phyloP scores from a whole-genome alignment of 1,140 invertebrate species.

The Marisa cornuarietis region DNA sequence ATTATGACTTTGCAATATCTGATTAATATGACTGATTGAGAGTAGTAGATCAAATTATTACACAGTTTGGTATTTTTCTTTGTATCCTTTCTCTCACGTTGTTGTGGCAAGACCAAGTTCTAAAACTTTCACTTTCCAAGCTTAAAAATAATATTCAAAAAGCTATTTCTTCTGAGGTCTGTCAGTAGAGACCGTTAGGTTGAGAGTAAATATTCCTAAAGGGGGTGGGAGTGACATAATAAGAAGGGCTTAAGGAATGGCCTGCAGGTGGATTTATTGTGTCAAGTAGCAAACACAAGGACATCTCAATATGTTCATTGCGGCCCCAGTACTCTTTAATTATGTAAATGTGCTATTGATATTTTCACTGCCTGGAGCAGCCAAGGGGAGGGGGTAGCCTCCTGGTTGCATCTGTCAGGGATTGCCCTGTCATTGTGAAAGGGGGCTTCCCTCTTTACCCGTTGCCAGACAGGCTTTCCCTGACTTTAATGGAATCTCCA shows the following conservation, averaged over 20 bases:
- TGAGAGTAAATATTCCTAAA: neutral
- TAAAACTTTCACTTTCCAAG: too few relatives aligned
- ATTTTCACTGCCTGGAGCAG: neutral
- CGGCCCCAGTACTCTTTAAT: slow-evolving; percentile 5
- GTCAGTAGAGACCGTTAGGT: neutral
- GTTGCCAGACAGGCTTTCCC: slow-evolving; percentile 4
- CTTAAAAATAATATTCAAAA: too few relatives aligned
- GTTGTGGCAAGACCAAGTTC: too few relatives aligned
- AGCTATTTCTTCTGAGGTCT: neutral
- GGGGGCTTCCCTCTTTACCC: slow-evolving; percentile 3
- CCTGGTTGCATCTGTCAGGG: slow-evolving; percentile 2
- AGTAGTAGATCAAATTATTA: too few relatives aligned
- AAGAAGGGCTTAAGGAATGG: too few relatives aligned
- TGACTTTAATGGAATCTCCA: slow-evolving; percentile 23
- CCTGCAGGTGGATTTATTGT: too few relatives aligned
- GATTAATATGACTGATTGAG: too few relatives aligned
- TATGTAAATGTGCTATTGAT: slow-evolving; percentile 9
- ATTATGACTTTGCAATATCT: too few relatives aligned
- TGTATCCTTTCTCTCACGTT: too few relatives aligned
- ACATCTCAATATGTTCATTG: neutral
- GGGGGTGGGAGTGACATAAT: neutral
- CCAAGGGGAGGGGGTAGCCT: neutral
- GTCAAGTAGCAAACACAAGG: slow-evolving; percentile 3
- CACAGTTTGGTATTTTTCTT: too few relatives aligned
- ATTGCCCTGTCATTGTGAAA: slow-evolving; percentile 15